These are phyloP conservation scores for Urosaurus nigricauda DNA, from an alignment of 2,797 vertebrate species.

Conservation along the genomic window DNA sequence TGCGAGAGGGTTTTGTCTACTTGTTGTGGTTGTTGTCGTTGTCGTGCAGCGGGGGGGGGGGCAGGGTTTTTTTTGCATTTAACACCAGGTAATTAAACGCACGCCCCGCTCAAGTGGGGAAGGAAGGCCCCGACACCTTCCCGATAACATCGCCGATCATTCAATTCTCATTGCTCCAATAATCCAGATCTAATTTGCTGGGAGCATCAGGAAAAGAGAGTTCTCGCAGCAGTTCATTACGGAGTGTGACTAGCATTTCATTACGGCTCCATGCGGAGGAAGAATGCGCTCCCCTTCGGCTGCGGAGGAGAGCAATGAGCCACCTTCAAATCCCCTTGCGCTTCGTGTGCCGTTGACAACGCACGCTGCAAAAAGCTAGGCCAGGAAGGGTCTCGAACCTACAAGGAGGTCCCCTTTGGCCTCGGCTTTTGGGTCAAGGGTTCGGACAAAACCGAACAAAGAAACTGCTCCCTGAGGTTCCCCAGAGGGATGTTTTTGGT, in stretches of 20 bases:
- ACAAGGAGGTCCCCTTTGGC: too few relatives aligned
- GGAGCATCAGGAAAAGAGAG: conserved; percentile 40
- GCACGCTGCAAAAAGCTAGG: too few relatives aligned
- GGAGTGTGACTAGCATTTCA: conserved; percentile 70
- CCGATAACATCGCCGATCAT: conserved; percentile 42
- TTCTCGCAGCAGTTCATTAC: conserved; percentile 67
- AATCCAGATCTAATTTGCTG: conserved; percentile 70
- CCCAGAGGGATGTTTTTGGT: too few relatives aligned
- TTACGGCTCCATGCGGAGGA: conserved; percentile 30
- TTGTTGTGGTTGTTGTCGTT: too few relatives aligned
- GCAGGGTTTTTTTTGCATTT: not conserved
- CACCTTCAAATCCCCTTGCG: conserved; percentile 18
- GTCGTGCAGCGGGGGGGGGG: too few relatives aligned
- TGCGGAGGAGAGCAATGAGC: not conserved
- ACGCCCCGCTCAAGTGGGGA: not conserved
- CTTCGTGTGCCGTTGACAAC: too few relatives aligned
- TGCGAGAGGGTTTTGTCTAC: too few relatives aligned
- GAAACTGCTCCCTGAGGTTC: too few relatives aligned
- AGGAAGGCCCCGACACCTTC: conserved; percentile 9
- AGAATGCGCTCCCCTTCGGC: too few relatives aligned
- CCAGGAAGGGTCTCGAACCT: not conserved
- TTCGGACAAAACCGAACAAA: too few relatives aligned
- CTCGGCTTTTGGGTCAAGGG: not conserved
- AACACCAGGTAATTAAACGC: conserved; percentile 32
- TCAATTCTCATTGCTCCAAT: conserved; percentile 70